phyloP scores from a whole-genome alignment of 2,888 invertebrate species.

The Lepidochrysops patricia region DNA sequence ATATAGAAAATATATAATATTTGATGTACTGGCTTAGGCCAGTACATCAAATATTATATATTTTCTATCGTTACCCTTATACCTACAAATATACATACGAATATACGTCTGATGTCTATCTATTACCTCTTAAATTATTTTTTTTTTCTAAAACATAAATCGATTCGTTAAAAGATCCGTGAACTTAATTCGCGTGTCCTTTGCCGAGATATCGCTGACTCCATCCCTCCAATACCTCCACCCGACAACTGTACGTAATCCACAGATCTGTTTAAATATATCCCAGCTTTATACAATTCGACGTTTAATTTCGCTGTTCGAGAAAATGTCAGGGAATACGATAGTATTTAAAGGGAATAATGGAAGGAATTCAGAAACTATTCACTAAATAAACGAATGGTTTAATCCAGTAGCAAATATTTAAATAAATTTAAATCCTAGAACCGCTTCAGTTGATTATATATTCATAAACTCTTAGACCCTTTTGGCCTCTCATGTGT shows the following conservation, averaged over 20 bases:
- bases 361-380: not conserved
- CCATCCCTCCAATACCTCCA: slow-evolving; percentile 2
- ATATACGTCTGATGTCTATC: too few species aligned
- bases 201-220: not conserved
- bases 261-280: slow-evolving; percentile 12
- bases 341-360: not conserved
- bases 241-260: slow-evolving; percentile 8
- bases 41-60: not conserved
- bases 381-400: not conserved
- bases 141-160: not conserved
- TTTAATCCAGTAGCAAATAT: not conserved
- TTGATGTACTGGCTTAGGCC: too few species aligned
- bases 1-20: not conserved
- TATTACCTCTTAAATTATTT: too few species aligned
- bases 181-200: not conserved
- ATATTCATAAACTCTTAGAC: slow-evolving; percentile 9
- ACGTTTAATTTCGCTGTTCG: slow-evolving; percentile 4
- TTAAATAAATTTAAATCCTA: not conserved
- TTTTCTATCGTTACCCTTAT: too few species aligned
- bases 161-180: not conserved
- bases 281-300: slow-evolving; percentile 1
- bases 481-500: not conserved
- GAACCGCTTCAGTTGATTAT: slow-evolving; percentile 1
- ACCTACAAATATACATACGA: too few species aligned
- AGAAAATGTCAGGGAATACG: not conserved